A percentile compares a stretch with the other conserved stretches of the same genome.
phyloP scores from a whole-genome alignment of 2,797 vertebrate species.

The Chaetophractus vellerosus region DNA sequence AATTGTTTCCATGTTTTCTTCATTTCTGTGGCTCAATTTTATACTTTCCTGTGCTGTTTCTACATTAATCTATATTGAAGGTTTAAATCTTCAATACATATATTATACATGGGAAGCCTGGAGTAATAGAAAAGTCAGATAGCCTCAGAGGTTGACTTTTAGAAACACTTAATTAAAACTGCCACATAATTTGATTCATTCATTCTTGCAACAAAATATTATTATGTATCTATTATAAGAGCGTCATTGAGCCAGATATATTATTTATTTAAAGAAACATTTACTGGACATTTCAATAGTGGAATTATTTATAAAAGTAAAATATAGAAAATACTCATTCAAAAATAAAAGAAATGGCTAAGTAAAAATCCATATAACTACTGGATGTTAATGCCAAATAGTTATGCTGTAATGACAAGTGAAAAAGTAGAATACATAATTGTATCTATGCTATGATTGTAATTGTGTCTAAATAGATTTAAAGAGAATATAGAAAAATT shows the following conservation, averaged over 20 bases:
- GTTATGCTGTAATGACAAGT: not conserved
- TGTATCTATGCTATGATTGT: not conserved
- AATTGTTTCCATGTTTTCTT: not conserved
- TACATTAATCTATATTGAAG: not conserved
- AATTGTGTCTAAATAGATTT: not conserved
- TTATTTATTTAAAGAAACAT: slow-evolving; percentile 36
- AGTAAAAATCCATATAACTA: not conserved
- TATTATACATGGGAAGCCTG: not conserved
- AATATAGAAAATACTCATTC: slow-evolving; percentile 43
- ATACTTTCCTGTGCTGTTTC: not conserved
- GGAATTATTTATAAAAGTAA: slow-evolving; percentile 33
- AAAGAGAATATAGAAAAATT: not conserved
- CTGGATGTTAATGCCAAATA: not conserved
- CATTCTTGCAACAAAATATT: slow-evolving; percentile 47
- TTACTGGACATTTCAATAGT: not conserved
- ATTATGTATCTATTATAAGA: not conserved
- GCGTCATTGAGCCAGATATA: not conserved
- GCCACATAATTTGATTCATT: not conserved
- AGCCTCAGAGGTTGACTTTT: not conserved
- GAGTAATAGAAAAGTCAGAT: not conserved
- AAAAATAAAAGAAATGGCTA: slow-evolving; percentile 9
- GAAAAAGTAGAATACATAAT: not conserved
- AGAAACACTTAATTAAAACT: slow-evolving; percentile 36
- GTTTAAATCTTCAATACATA: not conserved
- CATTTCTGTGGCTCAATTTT: not conserved